A percentile compares a stretch with the other conserved stretches of the same genome.
phyloP scores from a whole-genome alignment of 1,140 invertebrate genomes.

The Theocolax elegans region DNA sequence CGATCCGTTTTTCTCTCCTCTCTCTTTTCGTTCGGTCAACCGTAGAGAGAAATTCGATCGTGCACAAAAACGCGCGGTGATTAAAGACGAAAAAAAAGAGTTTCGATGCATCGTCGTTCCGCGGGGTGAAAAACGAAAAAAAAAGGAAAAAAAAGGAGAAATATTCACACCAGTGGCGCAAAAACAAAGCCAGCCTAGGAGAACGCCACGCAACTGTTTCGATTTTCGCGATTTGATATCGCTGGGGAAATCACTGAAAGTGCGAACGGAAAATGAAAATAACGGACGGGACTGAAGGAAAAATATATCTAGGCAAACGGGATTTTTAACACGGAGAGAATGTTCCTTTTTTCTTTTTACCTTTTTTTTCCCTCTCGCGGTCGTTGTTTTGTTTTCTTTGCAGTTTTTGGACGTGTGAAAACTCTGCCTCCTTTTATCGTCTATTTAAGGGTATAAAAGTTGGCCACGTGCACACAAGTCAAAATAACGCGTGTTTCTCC shows the following conservation, averaged over 20 bases:
- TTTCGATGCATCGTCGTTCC: not conserved
- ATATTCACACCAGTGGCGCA: not conserved
- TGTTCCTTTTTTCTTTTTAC: no score
- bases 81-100: slow-evolving; percentile 1
- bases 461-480: no score
- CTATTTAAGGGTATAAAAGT: no score
- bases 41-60: not conserved
- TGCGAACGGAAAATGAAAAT: slow-evolving; percentile 37
- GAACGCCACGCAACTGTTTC: slow-evolving; percentile 23
- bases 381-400: not conserved
- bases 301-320: slow-evolving; percentile 16
- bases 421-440: no score
- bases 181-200: not conserved
- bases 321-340: slow-evolving; percentile 33
- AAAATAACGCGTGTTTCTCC: no score
- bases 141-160: not conserved
- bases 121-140: not conserved
- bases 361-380: not conserved
- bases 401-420: not conserved
- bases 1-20: not conserved
- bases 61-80: not conserved
- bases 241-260: slow-evolving; percentile 40
- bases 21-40: not conserved
- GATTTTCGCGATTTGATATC: slow-evolving; percentile 40
- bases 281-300: not conserved